Evolutionary conservation across 2,113 vertebrate species (phyloP), one percentile per base, ranked within the genome.

Genomic region (Lichenostomus cassidix): DNA sequence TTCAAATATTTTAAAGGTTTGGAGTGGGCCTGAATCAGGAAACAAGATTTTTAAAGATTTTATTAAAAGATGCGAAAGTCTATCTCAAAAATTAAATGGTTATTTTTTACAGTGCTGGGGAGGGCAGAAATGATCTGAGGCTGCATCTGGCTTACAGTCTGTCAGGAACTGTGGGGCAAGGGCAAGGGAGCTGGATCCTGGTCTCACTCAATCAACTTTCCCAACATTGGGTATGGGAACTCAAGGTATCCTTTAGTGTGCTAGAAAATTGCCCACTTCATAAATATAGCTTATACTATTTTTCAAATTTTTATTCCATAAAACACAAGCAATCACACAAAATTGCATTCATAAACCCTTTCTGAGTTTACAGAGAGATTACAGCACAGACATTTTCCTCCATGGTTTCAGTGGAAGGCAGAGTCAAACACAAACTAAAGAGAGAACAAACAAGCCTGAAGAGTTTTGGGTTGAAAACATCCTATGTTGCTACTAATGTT

Each of bases 211-310:
- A 41, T 37, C 42, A 60, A 7, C 39, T 86, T 87, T 83, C 16
- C 6, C n/a, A 5, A 7, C 31, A 42, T 12, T 22, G 11, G 7
- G 5, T 9, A 2, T 1, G 42, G 19, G 16, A 63, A 28, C 18
- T 3, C 39, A 31, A 49, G 8, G 7, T 41, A 5, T 55, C 10
- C 14, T 31, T 62, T 12, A 25, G 2, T 13, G 15, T 52, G 11
- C 9, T 79, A 58, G 29, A 60, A 79, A 64, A 90, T 52, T 28
- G 22, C 2, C 7, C 2, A 9, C 53, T 78, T 85, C 14, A 35
- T 49, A 70, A 79, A 74, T 6, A 52, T 4, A 58, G 12, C 3
- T 42, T 78, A 42, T 41, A 42, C 1, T 75, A 37, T 22, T 15
- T 90, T 92, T 63, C 29, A 52, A 70, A 19, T 50, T 71, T 29